Conservation (phyloP, 2,888 invertebrate genomes). For the Eledona agricola region DNA sequence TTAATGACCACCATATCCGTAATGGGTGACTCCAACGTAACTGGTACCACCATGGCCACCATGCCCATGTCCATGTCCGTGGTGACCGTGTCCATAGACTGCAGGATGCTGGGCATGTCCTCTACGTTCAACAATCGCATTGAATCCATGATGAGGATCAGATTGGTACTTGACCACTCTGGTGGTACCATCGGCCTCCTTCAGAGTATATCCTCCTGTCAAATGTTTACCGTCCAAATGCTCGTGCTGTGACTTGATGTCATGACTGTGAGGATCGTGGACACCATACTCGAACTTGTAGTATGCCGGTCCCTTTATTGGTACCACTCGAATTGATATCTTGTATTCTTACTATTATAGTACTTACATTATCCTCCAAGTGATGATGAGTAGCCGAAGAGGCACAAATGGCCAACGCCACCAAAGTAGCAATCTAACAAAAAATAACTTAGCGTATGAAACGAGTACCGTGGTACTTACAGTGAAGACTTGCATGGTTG, state of each 20-base stretch:
- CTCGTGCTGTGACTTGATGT: conserved; percentile 51
- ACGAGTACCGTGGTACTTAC: no score
- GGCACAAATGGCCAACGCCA: conserved; percentile 13
- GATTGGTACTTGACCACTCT: conserved; percentile 47
- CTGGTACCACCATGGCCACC: conserved; percentile 46
- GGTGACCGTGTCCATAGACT: conserved; percentile 43
- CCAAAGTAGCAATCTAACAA: conserved; percentile 1
- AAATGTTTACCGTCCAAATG: conserved; percentile 48
- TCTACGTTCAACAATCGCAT: conserved; percentile 47
- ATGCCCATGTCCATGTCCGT: conserved; percentile 5
- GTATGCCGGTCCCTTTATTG: conserved; percentile 36
- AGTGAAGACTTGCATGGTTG: no score
- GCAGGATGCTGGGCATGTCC: conserved; percentile 50
- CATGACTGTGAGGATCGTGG: conserved; percentile 51
- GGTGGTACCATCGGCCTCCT: conserved; percentile 53
- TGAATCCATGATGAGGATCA: conserved; percentile 44
- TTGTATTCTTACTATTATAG: not conserved
- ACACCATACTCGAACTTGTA: conserved; percentile 48
- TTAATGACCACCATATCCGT: conserved; percentile 27
- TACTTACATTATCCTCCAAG: conserved; percentile 34
- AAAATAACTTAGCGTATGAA: not conserved
- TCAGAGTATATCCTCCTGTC: conserved; percentile 48
- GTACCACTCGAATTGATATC: conserved; percentile 10
- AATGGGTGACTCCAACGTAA: conserved; percentile 46
- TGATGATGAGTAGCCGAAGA: conserved; percentile 27